Evolutionary conservation across 2,113 vertebrate species (phyloP).

Genomic region (Sitta europaea): DNA sequence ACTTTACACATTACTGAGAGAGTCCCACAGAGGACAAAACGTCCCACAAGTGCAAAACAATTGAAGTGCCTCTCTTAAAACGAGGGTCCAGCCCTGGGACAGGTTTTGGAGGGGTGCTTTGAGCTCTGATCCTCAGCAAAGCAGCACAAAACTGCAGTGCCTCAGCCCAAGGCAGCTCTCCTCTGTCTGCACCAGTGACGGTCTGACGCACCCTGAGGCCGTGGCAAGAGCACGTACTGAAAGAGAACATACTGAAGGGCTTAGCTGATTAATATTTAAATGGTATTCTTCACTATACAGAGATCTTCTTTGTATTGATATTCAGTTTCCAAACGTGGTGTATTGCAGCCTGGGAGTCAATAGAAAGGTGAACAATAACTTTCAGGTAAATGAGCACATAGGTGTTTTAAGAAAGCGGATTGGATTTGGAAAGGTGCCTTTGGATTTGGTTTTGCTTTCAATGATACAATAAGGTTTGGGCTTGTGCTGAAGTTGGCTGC

Average conservation of each 20-base stretch:
- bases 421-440: conserved; percentile 28
- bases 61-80: not conserved
- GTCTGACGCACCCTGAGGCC: rapidly evolving
- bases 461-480: conserved; percentile 37
- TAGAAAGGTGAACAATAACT: conserved; percentile 8
- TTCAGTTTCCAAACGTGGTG: not conserved
- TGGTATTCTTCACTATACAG: not conserved
- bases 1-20: not conserved
- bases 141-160: not conserved
- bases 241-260: not conserved
- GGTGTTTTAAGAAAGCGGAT: not conserved
- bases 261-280: not conserved
- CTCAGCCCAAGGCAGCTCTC: not conserved
- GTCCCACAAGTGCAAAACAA: not conserved
- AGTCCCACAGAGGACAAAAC: not conserved
- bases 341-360: not conserved
- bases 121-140: not conserved
- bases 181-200: not conserved
- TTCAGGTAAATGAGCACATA: not conserved
- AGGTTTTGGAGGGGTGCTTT: not conserved
- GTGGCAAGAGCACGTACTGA: not conserved
- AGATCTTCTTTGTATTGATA: not conserved
- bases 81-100: not conserved
- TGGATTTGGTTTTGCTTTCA: conserved; percentile 41
- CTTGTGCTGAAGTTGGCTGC: conserved; percentile 20